A percentile compares a stretch with the other conserved stretches of the same genome.
These are phyloP conservation scores for Hydropsyche tenuis DNA, from an alignment of 1,140 invertebrate species.

Conservation along the genomic window DNA sequence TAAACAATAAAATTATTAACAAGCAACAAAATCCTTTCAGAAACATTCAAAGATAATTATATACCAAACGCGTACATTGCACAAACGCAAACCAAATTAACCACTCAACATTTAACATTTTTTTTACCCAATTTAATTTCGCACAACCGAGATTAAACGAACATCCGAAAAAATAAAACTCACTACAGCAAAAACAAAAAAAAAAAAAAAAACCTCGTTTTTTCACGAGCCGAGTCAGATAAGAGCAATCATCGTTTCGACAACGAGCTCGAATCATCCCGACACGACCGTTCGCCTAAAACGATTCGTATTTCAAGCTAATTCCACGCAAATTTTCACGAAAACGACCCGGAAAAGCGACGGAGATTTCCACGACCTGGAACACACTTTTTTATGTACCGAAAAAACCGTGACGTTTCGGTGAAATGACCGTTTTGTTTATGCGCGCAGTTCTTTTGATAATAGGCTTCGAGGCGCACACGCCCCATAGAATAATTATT, in stretches of 20 bases:
- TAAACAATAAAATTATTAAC: too few species aligned
- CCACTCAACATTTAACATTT: too few species aligned
- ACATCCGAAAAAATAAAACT: neutral
- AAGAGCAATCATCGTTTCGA: conserved; percentile 19
- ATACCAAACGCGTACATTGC: too few species aligned
- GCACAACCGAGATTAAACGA: too few species aligned
- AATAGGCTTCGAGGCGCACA: neutral
- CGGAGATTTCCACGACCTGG: too few species aligned
- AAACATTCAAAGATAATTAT: too few species aligned
- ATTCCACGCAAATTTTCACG: conserved; percentile 15
- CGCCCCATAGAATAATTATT: conserved; percentile 21
- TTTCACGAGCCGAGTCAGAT: neutral
- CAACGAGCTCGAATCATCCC: conserved; percentile 14
- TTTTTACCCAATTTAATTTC: too few species aligned
- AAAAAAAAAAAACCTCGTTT: conserved; percentile 1
- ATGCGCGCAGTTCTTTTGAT: neutral
- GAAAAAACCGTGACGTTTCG: neutral
- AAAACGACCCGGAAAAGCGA: neutral
- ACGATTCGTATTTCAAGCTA: conserved; percentile 33
- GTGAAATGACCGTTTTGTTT: conserved; percentile 21
- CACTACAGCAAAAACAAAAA: neutral
- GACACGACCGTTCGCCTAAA: conserved; percentile 23
- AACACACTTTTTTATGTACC: too few species aligned
- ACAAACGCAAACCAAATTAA: too few species aligned
- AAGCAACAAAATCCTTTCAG: too few species aligned